These are phyloP conservation scores for Lithosia quadra DNA, from an alignment of 2,888 invertebrate species.

Conservation along the genomic window DNA sequence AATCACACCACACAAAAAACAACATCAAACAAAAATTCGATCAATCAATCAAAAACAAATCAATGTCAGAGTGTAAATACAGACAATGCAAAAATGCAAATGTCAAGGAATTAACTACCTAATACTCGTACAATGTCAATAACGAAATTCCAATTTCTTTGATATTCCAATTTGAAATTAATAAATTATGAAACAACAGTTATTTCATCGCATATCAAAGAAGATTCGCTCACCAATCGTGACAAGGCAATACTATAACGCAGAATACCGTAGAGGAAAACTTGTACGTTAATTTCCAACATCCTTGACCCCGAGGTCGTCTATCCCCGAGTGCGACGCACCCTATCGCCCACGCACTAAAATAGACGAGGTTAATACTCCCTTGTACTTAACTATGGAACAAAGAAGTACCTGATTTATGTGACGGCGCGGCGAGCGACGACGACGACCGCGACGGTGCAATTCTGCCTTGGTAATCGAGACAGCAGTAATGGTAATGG, in stretches of 20 bases:
- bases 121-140: not conserved
- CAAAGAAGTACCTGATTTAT: not conserved
- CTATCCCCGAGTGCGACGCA: constrained; percentile 72
- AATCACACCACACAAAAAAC: too few species aligned
- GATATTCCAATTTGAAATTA: not conserved
- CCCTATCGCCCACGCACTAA: constrained; percentile 79
- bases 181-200: constrained; percentile 7
- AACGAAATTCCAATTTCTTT: not conserved
- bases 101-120: too few species aligned
- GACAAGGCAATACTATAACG: constrained; percentile 42
- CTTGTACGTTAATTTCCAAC: constrained; percentile 54
- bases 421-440: not conserved
- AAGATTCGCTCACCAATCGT: constrained; percentile 22
- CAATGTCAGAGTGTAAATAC: too few species aligned
- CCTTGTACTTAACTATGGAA: constrained; percentile 30
- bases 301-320: constrained; percentile 71
- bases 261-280: constrained; percentile 53
- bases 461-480: not conserved
- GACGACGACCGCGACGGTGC: too few species aligned
- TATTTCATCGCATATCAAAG: not conserved
- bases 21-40: too few species aligned
- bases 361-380: constrained; percentile 81
- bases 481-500: not conserved
- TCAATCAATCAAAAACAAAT: too few species aligned
- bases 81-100: not conserved